Base-by-base conservation (phyloP, 1,140 invertebrate species). In the Drosophila murphyi region DNA sequence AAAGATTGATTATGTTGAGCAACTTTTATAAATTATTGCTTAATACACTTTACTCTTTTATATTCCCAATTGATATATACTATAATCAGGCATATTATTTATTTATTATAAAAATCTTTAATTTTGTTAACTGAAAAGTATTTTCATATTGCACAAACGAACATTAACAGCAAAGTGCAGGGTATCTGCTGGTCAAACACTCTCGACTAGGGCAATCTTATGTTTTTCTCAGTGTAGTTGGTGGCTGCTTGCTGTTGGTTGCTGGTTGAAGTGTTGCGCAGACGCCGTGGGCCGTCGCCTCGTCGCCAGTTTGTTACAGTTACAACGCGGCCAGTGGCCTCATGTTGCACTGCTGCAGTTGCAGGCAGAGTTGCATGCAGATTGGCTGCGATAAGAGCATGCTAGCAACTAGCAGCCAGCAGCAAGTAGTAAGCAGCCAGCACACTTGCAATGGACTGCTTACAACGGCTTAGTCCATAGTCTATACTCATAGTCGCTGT, bases 261-360 rank as follows among this genome's bases (percentile, higher is more conserved):
- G 37, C 35, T 59, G 54, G 61, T 62, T 61, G 67, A 82, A 81
- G 82, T 87, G 83, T 83, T 87, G 83, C 80, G 63, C 83, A 87
- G 83, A 87, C 83, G 80, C 83, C 80, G 85, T 87, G 72, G 85
- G 83, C 80, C 76, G 72, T 63, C 52, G 35, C 59, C n/a, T 2
- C 35, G 50, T 68, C 52, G 70, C 72, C 67, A 71, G 72, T 71
- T 75, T 75, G 71, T 73, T 73, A 73, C 71, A 73, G 71, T 73
- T 73, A 69, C 56, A 41, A 43, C 39, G 47, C 62, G 47, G 62
- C 62, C 63, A 61, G 50, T 71, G 39, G 68, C 50, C 52, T 57
- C 63, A 31, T 68, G 41, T 32, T 48, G 34, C 29, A n/a, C 20
- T 20, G 20, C 20, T 20, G 68, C 61, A 64, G 62, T 72, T 67